Base-by-base conservation (phyloP, 2,888 invertebrate species). In the Tinea semifulvella region DNA sequence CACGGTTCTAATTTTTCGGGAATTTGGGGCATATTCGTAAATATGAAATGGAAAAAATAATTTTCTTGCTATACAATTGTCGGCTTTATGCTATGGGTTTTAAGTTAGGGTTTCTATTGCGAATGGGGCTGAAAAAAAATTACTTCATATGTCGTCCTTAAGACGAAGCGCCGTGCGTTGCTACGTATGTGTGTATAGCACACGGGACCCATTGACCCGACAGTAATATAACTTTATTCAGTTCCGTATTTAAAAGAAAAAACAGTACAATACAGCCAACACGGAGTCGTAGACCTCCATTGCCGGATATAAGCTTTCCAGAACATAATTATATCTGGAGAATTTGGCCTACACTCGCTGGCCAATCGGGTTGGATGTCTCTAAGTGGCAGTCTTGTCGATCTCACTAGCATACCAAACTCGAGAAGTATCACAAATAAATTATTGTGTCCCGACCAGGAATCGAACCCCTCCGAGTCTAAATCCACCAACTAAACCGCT, bases 11-110 rank as follows among this genome's bases (percentile, higher is more conserved):
- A 81, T 82, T 82, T 82, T 82, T 81, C 69, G 79, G 75, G 81
- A 82, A 81, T 81, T 81, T 80, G 79, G 80, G 81, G 76, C 80
- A 82, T 81, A 81, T 82, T 82, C 81, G 81, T 81, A 82, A 81
- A 82, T 82, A 80, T 81, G 80, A 80, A 80, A 80, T 80, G 80
- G 80, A 80, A 80, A 80, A 80, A 80, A 80, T 80, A 80, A 79
- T 76, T 73, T 69, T 68, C 68, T 65, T 53, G 47, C 48, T 55
- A 49, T 43, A n/a, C 49, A 46, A 68, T 49, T 69, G 56, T 64
- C 49, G 47, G 58, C 65, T 55, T 50, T 76, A 61, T 53, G 1
- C 4, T 17, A 2, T 11, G 45, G 0, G 19, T 46, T 38, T 35
- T 64, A 72, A 55, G 62, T 70, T 63, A 49, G 48, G 43, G 44